These are phyloP conservation scores for Setophaga coronata DNA, from an alignment of 2,113 vertebrate genomes.

Conservation along the genomic window DNA sequence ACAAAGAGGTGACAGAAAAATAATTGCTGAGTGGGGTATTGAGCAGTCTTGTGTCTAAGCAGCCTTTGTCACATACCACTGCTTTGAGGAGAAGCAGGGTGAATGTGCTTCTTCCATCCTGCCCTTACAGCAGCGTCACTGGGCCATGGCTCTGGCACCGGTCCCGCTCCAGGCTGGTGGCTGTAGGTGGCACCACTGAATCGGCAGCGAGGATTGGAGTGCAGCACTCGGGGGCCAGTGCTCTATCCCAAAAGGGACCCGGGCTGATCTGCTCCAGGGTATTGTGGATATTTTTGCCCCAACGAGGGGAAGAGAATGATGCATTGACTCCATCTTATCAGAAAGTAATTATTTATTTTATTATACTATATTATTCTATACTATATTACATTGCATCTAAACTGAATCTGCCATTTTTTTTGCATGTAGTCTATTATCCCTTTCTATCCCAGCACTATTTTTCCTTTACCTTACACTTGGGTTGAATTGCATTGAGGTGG, in stretches of 20 bases:
- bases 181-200: conserved; percentile 39
- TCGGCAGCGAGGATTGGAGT: accelerated
- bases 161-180: not conserved
- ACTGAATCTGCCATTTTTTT: no score
- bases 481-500: no score
- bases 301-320: no score
- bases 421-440: no score
- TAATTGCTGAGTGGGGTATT: not conserved
- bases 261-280: no score
- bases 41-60: not conserved
- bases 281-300: no score
- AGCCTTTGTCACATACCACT: not conserved
- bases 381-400: no score
- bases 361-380: no score
- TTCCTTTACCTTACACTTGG: no score
- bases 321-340: no score
- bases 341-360: no score
- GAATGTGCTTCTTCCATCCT: not conserved
- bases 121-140: not conserved
- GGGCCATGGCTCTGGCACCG: not conserved
- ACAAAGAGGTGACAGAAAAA: not conserved
- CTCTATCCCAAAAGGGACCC: accelerated
- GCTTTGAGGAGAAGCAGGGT: not conserved
- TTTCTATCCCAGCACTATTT: no score
- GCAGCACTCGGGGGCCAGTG: accelerated